Conservation (phyloP, 2,797 vertebrate genomes). For the Oreortyx pictus region DNA sequence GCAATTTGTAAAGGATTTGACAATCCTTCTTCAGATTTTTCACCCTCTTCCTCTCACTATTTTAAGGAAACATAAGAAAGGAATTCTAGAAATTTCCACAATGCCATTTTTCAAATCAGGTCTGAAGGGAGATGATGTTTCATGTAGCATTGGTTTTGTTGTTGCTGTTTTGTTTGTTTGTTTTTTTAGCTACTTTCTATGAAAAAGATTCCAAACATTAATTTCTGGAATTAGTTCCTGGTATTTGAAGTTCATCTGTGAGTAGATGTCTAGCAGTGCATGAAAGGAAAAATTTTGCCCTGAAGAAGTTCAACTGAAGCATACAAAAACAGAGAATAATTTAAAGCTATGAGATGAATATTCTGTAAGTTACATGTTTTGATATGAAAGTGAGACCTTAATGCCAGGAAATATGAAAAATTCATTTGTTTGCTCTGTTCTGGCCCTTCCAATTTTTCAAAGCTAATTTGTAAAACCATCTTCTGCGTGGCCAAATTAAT, state of each 20-base stretch:
- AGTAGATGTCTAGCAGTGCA: background rate
- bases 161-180: background rate
- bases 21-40: background rate
- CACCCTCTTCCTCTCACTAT: background rate
- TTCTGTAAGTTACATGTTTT: background rate
- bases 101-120: background rate
- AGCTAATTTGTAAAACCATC: background rate
- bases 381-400: background rate
- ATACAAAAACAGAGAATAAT: background rate
- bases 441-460: background rate
- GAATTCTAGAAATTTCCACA: background rate
- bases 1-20: background rate
- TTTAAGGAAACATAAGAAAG: background rate
- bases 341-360: background rate
- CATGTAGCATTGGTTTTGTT: background rate
- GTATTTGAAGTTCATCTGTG: background rate
- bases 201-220: background rate
- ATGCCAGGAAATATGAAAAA: background rate
- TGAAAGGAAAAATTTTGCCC: background rate
- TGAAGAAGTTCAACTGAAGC: background rate
- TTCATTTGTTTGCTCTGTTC: slow-evolving; percentile 22
- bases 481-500: background rate
- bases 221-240: background rate
- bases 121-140: background rate
- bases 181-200: background rate